Conservation (phyloP, 2,797 vertebrate species). For the Lateolabrax maculatus region DNA sequence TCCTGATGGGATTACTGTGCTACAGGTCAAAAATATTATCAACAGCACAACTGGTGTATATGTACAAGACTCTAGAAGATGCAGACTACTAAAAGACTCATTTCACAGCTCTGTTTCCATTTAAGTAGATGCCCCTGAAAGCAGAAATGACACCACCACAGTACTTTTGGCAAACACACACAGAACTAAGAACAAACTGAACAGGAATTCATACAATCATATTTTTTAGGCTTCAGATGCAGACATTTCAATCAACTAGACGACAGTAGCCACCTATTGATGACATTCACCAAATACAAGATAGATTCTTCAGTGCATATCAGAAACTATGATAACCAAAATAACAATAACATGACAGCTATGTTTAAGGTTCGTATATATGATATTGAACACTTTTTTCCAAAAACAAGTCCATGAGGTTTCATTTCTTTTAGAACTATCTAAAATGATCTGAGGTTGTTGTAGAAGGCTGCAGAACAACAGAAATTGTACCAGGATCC, state of each 20-base stretch:
- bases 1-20: constrained; percentile 36
- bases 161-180: constrained; percentile 74
- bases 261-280: constrained; percentile 28
- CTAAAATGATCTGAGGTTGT: constrained; percentile 51
- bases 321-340: constrained; percentile 54
- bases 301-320: constrained; percentile 71
- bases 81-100: constrained; percentile 34
- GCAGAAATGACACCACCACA: constrained; percentile 50
- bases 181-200: constrained; percentile 39
- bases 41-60: constrained; percentile 39
- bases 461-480: constrained; percentile 60
- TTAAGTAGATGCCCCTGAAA: constrained; percentile 42
- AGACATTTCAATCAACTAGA: constrained; percentile 44
- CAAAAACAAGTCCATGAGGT: constrained; percentile 32
- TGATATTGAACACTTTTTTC: constrained; percentile 6
- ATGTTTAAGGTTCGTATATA: constrained; percentile 17
- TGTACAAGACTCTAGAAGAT: constrained; percentile 40
- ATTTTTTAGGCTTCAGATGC: constrained; percentile 38
- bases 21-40: background rate
- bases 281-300: constrained; percentile 61
- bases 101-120: constrained; percentile 65
- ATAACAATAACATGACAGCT: constrained; percentile 47
- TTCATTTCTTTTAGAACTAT: constrained; percentile 28
- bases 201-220: constrained; percentile 45
- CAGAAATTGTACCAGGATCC: constrained; percentile 54